These are phyloP conservation scores for Incurvaria masculella DNA, from an alignment of 2,888 invertebrate species.

Conservation along the genomic window DNA sequence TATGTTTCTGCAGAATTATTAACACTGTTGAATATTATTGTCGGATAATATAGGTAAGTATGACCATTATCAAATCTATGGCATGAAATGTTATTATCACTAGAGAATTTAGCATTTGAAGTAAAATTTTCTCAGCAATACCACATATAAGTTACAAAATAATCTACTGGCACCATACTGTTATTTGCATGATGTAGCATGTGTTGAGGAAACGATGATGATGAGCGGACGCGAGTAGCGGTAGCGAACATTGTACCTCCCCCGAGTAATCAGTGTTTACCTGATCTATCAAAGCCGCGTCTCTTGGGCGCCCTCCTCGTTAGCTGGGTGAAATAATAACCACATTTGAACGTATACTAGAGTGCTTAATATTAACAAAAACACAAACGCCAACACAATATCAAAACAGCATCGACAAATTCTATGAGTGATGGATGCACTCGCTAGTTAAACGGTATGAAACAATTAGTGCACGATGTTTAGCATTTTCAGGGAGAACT, in stretches of 20 bases:
- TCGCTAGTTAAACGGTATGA: background rate
- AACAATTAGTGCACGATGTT: background rate
- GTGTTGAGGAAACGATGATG: background rate
- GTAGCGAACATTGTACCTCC: background rate
- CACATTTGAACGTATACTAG: constrained; percentile 48
- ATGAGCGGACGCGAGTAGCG: too few species aligned
- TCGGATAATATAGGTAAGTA: too few species aligned
- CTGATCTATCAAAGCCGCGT: constrained; percentile 58
- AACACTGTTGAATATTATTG: too few species aligned
- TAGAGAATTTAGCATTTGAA: too few species aligned
- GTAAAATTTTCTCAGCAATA: too few species aligned
- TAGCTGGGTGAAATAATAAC: constrained; percentile 58
- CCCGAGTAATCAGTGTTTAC: constrained; percentile 27
- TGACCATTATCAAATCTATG: too few species aligned
- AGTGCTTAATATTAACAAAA: constrained; percentile 1
- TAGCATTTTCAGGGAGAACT: background rate
- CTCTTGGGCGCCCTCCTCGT: constrained; percentile 58
- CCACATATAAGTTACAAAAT: too few species aligned
- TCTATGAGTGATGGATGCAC: background rate
- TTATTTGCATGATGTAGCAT: too few species aligned
- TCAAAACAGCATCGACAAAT: background rate
- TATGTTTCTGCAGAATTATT: too few species aligned
- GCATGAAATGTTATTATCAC: too few species aligned
- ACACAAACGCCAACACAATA: constrained; percentile 32
- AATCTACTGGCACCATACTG: too few species aligned